Base-by-base conservation (phyloP, 2,113 vertebrate genomes). In the Pionites leucogaster region DNA sequence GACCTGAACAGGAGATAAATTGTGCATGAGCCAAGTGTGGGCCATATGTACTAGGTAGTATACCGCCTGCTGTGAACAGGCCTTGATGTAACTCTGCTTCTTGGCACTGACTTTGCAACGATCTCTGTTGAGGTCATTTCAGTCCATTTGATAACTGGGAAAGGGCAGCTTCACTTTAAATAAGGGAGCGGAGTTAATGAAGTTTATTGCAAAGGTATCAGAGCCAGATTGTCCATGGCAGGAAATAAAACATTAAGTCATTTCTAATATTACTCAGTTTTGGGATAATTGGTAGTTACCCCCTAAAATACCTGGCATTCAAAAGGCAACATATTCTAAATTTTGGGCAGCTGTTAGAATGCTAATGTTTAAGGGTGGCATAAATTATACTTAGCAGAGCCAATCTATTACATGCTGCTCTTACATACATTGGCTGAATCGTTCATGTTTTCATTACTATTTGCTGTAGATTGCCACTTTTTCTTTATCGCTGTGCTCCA, bases 281-380 rank as follows among this genome's bases (percentile, higher is more conserved):
- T 93, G 18, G 7, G 82, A 33, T 95, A 96, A 96, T 86, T 97
- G 92, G 83, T 95, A 96, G 68, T 95, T 97, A 92, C 82, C 86
- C 82, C 81, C 91, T 97, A 97, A 97, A 94, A 90, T 96, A 59
- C 75, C 90, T 97, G 95, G 85, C 95, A 96, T 44, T 64, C 88
- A 90, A 72, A 97, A 95, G 75, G 44, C 75, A 96, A 93, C 75
- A 49, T 92, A 92, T 90, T 95, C 94, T 81, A 90, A 96, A 89
- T 94, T 94, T 95, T 86, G 96, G 95, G 86, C 96, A 97, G 84
- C 62, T 22, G 4, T 83, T 79, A 82, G 59, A 76, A 81, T 69
- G 78, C 11, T 78, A 79, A 92, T 92, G 74, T 79, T 87, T 93
- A 91, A 62, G 50, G 22, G 7, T 98, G 97, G 93, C 96, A 91